phyloP scores from a whole-genome alignment of 2,113 vertebrate species.

The Junco hyemalis region DNA sequence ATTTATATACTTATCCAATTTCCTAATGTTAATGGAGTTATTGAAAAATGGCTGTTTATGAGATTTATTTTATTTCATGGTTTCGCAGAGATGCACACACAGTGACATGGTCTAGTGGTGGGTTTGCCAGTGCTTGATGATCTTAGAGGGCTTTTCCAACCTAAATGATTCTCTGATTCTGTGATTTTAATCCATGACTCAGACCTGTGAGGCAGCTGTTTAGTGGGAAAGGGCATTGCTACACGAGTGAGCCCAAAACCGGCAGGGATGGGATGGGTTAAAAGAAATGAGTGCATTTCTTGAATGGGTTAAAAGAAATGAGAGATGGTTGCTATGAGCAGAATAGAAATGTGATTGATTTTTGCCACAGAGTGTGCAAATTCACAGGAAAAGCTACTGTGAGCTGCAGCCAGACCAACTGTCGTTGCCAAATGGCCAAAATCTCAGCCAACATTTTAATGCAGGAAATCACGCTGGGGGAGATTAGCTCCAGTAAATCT shows the following conservation, averaged over 20 bases:
- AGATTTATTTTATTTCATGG: not conserved
- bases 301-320: not conserved
- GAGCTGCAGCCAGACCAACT: conserved; percentile 50
- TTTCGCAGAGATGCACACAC: not conserved
- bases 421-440: conserved; percentile 40
- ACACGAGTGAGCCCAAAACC: not conserved
- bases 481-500: not conserved
- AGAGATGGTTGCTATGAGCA: not conserved
- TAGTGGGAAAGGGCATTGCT: not conserved
- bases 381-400: not conserved
- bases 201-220: not conserved
- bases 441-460: not conserved
- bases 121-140: not conserved
- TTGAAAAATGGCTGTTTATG: not conserved
- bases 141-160: not conserved
- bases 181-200: not conserved
- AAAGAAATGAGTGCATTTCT: not conserved
- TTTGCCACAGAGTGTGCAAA: conserved; percentile 30
- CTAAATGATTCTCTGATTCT: not conserved
- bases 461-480: not conserved
- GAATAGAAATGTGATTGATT: conserved; percentile 4
- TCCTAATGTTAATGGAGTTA: not conserved
- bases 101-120: not conserved
- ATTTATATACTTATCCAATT: not conserved
- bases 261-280: not conserved